Evolutionary conservation across 2,888 invertebrate genomes (phyloP).

Genomic region (Pterostichus madidus): DNA sequence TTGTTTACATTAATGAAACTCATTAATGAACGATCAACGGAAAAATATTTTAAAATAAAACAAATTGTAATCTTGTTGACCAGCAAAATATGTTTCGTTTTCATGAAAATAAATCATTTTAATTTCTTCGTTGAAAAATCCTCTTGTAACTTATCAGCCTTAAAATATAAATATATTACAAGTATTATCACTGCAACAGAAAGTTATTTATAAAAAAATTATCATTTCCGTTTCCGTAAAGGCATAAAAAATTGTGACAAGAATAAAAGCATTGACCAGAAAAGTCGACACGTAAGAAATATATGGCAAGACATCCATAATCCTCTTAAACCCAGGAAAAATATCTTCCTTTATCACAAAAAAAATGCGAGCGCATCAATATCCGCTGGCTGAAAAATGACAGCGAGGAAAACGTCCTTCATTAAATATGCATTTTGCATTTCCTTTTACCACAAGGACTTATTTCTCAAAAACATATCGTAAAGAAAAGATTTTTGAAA

Average conservation of each 20-base stretch:
- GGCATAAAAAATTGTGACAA: not conserved
- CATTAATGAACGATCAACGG: no score
- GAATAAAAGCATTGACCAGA: conserved; percentile 20
- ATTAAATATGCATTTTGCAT: conserved; percentile 49
- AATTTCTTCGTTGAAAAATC: no score
- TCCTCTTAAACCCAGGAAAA: conserved; percentile 52
- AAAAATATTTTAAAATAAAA: no score
- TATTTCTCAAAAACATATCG: not conserved
- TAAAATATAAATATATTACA: not conserved
- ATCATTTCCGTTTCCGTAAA: not conserved
- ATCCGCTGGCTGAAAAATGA: conserved; percentile 43
- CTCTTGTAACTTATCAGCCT: not conserved
- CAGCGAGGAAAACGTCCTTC: conserved; percentile 10
- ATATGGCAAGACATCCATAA: conserved; percentile 52
- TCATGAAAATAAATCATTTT: no score
- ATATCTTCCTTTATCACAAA: conserved; percentile 43
- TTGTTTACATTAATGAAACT: no score
- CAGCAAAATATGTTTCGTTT: no score
- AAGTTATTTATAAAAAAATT: not conserved
- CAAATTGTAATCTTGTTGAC: no score
- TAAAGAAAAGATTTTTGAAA: no score
- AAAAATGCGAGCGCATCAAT: conserved; percentile 49
- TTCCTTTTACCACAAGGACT: not conserved
- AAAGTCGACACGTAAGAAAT: conserved; percentile 47
- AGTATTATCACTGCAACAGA: not conserved